Base-by-base conservation (phyloP, 2,888 invertebrate genomes). In the Temnothorax rugatulus region DNA sequence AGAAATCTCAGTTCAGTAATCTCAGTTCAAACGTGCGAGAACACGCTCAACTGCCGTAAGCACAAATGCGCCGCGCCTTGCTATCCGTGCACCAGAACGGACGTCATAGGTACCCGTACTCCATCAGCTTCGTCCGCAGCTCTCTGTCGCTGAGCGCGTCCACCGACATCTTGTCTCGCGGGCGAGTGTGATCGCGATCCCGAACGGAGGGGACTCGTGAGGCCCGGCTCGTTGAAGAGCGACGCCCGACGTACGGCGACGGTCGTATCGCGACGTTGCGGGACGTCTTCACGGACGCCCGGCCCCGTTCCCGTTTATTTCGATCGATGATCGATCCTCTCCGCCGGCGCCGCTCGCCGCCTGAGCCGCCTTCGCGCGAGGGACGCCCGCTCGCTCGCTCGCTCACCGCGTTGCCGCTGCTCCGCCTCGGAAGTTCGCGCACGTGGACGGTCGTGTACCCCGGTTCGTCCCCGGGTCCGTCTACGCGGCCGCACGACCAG, bases 1-100 rank as follows among this genome's bases (percentile, higher is more conserved):
- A n/a, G n/a, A n/a, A n/a, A n/a, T n/a, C n/a, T n/a, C n/a, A n/a
- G n/a, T n/a, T n/a, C n/a, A n/a, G n/a, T n/a, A n/a, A n/a, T n/a
- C n/a, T n/a, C n/a, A n/a, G n/a, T n/a, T n/a, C n/a, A 98, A 94
- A 95, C 96, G 0, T 99, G 99, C 94, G 97, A 97, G 54, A 97
- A 97, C 91, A 97, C 97, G 0, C 95, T 99, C 11, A 97, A 97
- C 44, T 99, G 99, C 94, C 97, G 97, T 18, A 97, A 98, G 84
- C 99, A 99, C 94, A 98, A 98, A 94, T 98, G 98, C 92, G 95
- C 96, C 4, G 97, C 97, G 66, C 96, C 97, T 11, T 98, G 98
- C 93, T 98, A 98, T 94, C 98, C 98, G 0, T 98, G 98, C 91
- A 96, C 96, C 1, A 95, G 96, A 82, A 97, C 97, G 5, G 96